phyloP scores from a whole-genome alignment of 1,140 invertebrate species.

The Drosophila pseudoobscura region DNA sequence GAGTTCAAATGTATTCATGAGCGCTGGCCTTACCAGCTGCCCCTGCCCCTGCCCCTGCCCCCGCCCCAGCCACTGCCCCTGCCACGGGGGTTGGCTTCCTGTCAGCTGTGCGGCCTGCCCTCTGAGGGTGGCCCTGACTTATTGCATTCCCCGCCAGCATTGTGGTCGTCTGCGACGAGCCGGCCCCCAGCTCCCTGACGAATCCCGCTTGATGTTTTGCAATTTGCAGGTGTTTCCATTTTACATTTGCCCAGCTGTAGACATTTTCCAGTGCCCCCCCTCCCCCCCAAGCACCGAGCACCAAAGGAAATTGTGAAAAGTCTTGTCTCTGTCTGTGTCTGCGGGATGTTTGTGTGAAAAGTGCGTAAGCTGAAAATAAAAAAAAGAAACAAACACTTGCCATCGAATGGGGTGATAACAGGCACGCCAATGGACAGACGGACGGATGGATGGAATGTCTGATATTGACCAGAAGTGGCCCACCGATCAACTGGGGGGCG shows the following conservation, averaged over 20 bases:
- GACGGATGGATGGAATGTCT: slow-evolving; percentile 46
- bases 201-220: slow-evolving; percentile 69
- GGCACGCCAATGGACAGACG: not conserved
- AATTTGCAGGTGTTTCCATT: slow-evolving; percentile 77
- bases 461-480: slow-evolving; percentile 63
- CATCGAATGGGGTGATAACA: slow-evolving; percentile 66
- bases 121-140: slow-evolving; percentile 52
- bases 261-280: slow-evolving; percentile 35
- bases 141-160: slow-evolving; percentile 37
- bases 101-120: slow-evolving; percentile 54
- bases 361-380: slow-evolving; percentile 59
- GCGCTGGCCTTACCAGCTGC: slow-evolving; percentile 67
- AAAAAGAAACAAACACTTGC: slow-evolving; percentile 71
- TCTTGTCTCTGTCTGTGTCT: not conserved
- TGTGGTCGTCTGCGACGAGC: slow-evolving; percentile 30
- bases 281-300: too few relatives aligned
- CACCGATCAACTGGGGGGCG: not conserved
- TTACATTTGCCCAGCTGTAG: slow-evolving; percentile 58
- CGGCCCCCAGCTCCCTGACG: slow-evolving; percentile 41
- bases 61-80: not conserved
- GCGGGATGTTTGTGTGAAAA: slow-evolving; percentile 62
- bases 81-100: slow-evolving; percentile 51
- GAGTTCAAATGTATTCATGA: slow-evolving; percentile 83
- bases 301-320: slow-evolving; percentile 22
- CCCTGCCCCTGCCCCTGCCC: too few relatives aligned